Base-by-base conservation (phyloP, 1,140 invertebrate genomes). In the Kradibia gibbosae region DNA sequence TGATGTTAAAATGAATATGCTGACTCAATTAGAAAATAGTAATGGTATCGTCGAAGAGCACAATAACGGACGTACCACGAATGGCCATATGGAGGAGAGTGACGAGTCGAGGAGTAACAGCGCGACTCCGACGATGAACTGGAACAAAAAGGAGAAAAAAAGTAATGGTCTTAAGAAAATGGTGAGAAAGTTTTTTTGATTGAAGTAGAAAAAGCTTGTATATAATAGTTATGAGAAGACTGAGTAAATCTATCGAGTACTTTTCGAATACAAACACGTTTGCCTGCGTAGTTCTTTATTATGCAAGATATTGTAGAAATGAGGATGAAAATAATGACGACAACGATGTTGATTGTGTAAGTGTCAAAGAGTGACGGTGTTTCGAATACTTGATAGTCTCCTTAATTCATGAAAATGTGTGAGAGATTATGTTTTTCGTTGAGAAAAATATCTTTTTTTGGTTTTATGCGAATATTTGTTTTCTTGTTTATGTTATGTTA, bases 181-280 rank as follows among this genome's bases (percentile, higher is more conserved):
- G 89, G 91, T 94, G 85, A 94, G 92, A 85, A 94, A 94, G 90
- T 91, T 94, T 88, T 94, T 94, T 91, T 94, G 91, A 93, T 90
- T 89, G 76, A 87, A 87, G 84, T 87, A 86, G 79, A 67, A 86
- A 82, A 60, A 82, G 28, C 34, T 50, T 57, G 50, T 82, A 82
- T 3, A 78, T 78, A 75, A 60, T 82, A 72, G 65, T 55, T 73
- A 78, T 62, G 22, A 50, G 15, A 82, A 82, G 80, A 82, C 80
- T 82, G 80, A 82, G 28, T 67, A 74, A 74, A 74, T 57, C 20
- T 79, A 34, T 74, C 34, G 20, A 78, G 76, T 82, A 79, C 57
- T 73, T 82, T 65, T 82, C 34, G 11, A 67, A 25, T 79, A 75
- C 55, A 25, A 55, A 76, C 11, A 53, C 34, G 15, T 67, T 82